Base-by-base conservation (phyloP, 2,113 vertebrate genomes). In the Anser brachyrhynchus region DNA sequence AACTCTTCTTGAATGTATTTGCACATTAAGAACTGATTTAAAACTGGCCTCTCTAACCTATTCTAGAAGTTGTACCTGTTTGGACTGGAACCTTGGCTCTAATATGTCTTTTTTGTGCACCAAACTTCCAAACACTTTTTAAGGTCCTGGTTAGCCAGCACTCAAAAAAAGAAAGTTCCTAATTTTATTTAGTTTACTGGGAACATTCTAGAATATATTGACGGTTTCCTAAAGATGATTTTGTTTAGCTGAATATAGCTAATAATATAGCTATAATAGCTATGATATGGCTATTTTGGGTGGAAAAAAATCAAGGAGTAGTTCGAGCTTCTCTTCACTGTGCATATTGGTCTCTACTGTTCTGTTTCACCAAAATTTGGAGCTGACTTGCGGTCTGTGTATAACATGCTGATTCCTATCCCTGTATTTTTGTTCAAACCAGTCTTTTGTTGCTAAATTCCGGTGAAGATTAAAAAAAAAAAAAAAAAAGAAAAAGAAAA, bases 401-500 rank as follows among this genome's bases (percentile, higher is more conserved):
- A 52, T 84, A 74, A 67, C 3, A 1, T 33, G 18, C 6, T 91
- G 33, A 75, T 37, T 49, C 10, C 4, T 64, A 29, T 35, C 7
- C 21, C 20, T n/a, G 8, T 31, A 22, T 74, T 92, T 96, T 80
- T 69, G 10, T 76, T 79, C 43, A 84, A 22, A 74, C 5, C 6
- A 54, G 65, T 21, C 3, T 61, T 23, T 74, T 83, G 10, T 14
- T 79, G 21, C 78, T 89, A 62, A 66, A 81, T 82, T 91, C 31
- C 17, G 55, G 31, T 70, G 28, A 87, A 81, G 80, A 78, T 31
- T 69, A 58, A 66, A 89, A 86, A 41, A 43, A 26, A 37, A 74
- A 19, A 37, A 91, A 62, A 73, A 55, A 58, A 89, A 86, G 33
- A 55, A n/a, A 29, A 91, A 66, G 70, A 93, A 94, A 96, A 87